A percentile compares a stretch with the other conserved stretches of the same genome.
Evolutionary conservation across 1,140 invertebrate species (phyloP).

Genomic region (Lasaia peninsularis): DNA sequence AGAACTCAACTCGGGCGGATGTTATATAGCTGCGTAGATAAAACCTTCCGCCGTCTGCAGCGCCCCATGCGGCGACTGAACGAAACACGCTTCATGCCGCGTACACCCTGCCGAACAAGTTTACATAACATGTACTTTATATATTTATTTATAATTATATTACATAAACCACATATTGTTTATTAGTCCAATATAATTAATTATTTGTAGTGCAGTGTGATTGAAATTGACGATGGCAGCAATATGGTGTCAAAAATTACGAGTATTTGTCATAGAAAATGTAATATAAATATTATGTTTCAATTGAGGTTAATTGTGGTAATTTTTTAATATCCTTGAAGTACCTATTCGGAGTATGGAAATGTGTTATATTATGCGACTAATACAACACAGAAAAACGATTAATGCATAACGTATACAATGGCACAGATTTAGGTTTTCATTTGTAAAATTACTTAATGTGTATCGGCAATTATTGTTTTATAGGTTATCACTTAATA

Average conservation of each 20-base stretch:
- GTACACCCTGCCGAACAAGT: conserved; percentile 51
- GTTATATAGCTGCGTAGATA: conserved; percentile 75
- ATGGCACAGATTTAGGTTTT: too few species aligned
- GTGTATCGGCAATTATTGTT: too few species aligned
- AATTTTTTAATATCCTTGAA: too few species aligned
- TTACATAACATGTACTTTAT: conserved; percentile 22
- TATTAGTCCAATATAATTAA: conserved; percentile 15
- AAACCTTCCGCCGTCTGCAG: conserved; percentile 71
- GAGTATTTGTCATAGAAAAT: too few species aligned
- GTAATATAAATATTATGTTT: too few species aligned
- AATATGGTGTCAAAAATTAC: background rate
- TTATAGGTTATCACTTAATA: too few species aligned
- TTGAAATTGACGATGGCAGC: background rate
- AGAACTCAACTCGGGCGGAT: conserved; percentile 55
- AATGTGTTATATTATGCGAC: too few species aligned
- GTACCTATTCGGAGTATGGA: too few species aligned
- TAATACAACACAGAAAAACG: too few species aligned
- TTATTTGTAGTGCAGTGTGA: background rate
- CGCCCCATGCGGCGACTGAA: conserved; percentile 57
- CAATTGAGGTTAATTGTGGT: too few species aligned
- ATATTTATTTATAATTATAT: conserved; percentile 29
- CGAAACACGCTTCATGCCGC: conserved; percentile 64
- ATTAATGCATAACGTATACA: too few species aligned
- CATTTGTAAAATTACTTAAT: too few species aligned
- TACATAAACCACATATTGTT: background rate